Percentiles rank a stretch among this genome's conserved stretches.
Evolutionary conservation across 2,113 vertebrate genomes (phyloP).

Genomic region (Albula goreensis): DNA sequence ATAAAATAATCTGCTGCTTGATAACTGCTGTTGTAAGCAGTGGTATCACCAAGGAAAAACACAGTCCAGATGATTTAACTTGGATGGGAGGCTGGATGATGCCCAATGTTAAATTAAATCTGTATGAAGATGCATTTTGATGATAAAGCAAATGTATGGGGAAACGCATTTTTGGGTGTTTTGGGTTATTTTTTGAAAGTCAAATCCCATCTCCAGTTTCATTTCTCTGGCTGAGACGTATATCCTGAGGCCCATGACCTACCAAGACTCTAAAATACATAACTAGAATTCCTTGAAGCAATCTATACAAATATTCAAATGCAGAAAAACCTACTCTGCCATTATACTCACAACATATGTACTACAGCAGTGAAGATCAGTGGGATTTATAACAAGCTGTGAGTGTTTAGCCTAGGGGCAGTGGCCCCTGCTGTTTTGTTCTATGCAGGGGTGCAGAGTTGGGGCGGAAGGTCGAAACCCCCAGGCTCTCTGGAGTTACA

Average conservation of each 20-base stretch:
- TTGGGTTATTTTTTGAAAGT: background rate
- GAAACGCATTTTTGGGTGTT: background rate
- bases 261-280: background rate
- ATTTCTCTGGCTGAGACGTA: background rate
- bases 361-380: background rate
- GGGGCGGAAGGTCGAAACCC: background rate
- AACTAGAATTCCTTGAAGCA: background rate
- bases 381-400: background rate
- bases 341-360: background rate
- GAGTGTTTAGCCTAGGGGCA: background rate
- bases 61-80: conserved; percentile 34
- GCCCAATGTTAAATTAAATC: conserved; percentile 38
- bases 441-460: background rate
- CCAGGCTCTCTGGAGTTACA: background rate
- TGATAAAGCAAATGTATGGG: background rate
- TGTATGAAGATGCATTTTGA: background rate
- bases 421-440: background rate
- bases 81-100: conserved; percentile 30
- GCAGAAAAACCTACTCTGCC: background rate
- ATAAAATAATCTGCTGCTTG: background rate
- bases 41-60: conserved; percentile 27
- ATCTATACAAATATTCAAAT: background rate
- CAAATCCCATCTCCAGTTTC: background rate
- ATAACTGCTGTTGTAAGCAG: conserved; percentile 8
- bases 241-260: background rate